Percentiles rank a stretch among this genome's conserved stretches.
Conservation (phyloP, 1,140 invertebrate genomes). For the Bombus impatiens region DNA sequence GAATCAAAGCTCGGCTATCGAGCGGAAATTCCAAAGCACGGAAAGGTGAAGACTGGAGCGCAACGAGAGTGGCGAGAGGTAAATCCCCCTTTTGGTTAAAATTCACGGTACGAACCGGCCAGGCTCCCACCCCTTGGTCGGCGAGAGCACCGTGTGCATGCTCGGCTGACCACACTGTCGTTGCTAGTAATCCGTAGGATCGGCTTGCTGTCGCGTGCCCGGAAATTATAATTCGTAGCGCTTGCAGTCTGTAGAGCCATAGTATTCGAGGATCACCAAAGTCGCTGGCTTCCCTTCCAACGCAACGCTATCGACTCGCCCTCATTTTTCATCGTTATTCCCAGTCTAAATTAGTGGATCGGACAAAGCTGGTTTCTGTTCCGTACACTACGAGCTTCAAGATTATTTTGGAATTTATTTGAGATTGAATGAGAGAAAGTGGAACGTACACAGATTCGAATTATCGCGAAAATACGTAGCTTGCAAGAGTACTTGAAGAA, state of each 20-base stretch:
- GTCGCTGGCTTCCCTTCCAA: background rate
- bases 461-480: background rate
- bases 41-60: slow-evolving; percentile 44
- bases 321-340: background rate
- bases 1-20: slow-evolving; percentile 41
- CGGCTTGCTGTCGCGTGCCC: slow-evolving; percentile 54
- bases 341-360: background rate
- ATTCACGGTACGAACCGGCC: slow-evolving; percentile 51
- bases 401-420: background rate
- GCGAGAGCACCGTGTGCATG: slow-evolving; percentile 45
- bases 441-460: background rate
- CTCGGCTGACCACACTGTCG: slow-evolving; percentile 57
- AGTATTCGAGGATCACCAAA: slow-evolving; percentile 33
- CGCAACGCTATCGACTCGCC: background rate
- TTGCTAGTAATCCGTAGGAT: slow-evolving; percentile 53
- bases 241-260: slow-evolving; percentile 19
- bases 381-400: background rate
- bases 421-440: background rate
- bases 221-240: slow-evolving; percentile 56
- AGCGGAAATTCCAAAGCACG: slow-evolving; percentile 36
- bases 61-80: slow-evolving; percentile 36
- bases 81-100: slow-evolving; percentile 56
- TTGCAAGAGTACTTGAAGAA: too few relatives aligned
- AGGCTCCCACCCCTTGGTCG: background rate
- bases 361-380: background rate